Percentiles rank a stretch among this genome's conserved stretches.
These are phyloP conservation scores for Shargacucullia verbasci DNA, from an alignment of 2,888 invertebrate genomes.

Conservation along the genomic window DNA sequence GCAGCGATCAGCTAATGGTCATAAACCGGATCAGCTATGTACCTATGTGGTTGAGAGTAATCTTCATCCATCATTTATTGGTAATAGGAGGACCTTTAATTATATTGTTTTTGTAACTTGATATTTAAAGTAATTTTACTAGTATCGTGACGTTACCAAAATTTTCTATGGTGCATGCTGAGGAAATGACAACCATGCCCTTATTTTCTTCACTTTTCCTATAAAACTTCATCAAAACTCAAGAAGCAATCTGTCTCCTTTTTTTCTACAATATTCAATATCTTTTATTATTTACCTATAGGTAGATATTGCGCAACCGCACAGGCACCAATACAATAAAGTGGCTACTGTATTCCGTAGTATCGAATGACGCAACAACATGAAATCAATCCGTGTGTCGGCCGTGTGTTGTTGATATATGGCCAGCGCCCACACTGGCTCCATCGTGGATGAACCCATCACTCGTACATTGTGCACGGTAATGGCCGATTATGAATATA, in stretches of 20 bases:
- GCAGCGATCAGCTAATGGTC: conserved; percentile 39
- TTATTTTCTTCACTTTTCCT: no score
- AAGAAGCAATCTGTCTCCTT: no score
- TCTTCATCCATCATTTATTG: conserved; percentile 27
- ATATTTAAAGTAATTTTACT: no score
- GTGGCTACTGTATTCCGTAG: conserved; percentile 63
- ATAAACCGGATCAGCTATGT: conserved; percentile 26
- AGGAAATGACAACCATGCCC: no score
- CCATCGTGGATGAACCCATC: conserved; percentile 53
- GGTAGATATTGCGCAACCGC: conserved; percentile 31
- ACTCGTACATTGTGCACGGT: conserved; percentile 63
- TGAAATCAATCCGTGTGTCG: conserved; percentile 57
- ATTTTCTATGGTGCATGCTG: no score
- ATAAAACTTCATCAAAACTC: no score
- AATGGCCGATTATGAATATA: conserved; percentile 68
- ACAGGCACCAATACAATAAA: conserved; percentile 26
- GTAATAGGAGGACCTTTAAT: conserved; percentile 1
- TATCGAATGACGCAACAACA: conserved; percentile 61
- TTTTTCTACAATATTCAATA: no score
- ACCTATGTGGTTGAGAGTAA: conserved; percentile 23
- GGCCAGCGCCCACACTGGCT: conserved; percentile 72
- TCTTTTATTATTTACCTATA: conserved; percentile 29
- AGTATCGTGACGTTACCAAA: no score
- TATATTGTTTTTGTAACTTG: no score
- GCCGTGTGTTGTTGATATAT: conserved; percentile 65